These are phyloP conservation scores for Tribolium castaneum DNA, from an alignment of 1,140 invertebrate species.

Conservation along the genomic window DNA sequence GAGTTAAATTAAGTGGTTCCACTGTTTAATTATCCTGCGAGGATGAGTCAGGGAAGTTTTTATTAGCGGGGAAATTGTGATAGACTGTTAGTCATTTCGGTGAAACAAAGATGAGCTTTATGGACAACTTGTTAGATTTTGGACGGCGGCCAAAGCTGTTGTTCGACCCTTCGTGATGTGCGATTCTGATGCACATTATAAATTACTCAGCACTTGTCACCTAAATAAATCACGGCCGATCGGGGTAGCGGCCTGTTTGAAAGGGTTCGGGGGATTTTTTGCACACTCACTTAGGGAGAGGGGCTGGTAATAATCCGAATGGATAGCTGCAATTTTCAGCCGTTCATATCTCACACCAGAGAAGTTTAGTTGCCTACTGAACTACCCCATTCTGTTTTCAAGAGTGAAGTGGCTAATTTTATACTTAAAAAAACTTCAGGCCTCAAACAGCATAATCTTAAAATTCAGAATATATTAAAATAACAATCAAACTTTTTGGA, in stretches of 20 bases:
- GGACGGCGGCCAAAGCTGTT: slow-evolving; percentile 1
- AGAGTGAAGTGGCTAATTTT: neutral
- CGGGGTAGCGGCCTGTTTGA: neutral
- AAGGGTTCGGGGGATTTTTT: slow-evolving; percentile 21
- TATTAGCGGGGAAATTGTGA: neutral
- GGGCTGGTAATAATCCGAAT: slow-evolving; percentile 2
- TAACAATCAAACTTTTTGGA: no score
- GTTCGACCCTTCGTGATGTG: neutral
- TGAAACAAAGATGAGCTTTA: slow-evolving; percentile 24
- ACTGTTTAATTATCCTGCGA: slow-evolving; percentile 1
- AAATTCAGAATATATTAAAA: no score
- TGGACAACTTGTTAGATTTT: slow-evolving; percentile 25
- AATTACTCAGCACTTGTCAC: slow-evolving; percentile 10
- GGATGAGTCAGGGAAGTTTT: slow-evolving; percentile 24
- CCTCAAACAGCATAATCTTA: no score
- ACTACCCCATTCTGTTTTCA: neutral
- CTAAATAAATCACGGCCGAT: slow-evolving; percentile 18
- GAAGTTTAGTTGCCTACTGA: neutral
- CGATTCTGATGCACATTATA: neutral
- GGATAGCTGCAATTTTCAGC: neutral
- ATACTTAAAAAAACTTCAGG: no score
- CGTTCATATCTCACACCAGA: neutral
- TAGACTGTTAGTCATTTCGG: neutral
- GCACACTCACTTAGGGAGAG: slow-evolving; percentile 1
- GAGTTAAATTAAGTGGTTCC: neutral